Base-by-base conservation (phyloP, 2,888 invertebrate genomes). In the Limnephilus marmoratus region DNA sequence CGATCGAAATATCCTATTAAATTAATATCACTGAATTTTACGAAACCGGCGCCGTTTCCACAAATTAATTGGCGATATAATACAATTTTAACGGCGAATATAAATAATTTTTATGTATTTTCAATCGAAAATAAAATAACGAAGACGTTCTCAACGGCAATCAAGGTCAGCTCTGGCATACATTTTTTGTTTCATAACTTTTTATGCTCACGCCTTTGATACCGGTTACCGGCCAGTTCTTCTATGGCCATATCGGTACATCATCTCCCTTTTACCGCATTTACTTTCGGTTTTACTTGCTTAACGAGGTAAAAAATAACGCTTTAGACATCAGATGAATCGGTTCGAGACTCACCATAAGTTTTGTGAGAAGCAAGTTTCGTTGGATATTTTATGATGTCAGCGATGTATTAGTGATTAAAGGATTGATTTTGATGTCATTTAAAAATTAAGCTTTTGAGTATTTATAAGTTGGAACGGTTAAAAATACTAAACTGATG, bases 141-240 rank as follows among this genome's bases (percentile, higher is more conserved):
- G 34, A 83, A 34, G 29, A 83, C 37, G 83, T 83, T 83, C 83
- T 31, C 83, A 15, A 18, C 37, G 12, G 83, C 83, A 83, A 83
- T 83, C 83, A 83, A 83, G 83, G 83, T 31, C 37, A 68, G 37
- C 18, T 9, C 83, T 18, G 37, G 18, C 1, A 18, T 31, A 29
- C 18, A 13, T 31, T 34, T 83, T 83, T 83, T 83, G 15, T 83
- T 83, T 83, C 83, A 83, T 83, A 31, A 83, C 31, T 83, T 83
- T 37, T 18, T 68, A 68, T 82, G 34, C 82, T 82, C 15, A 3
- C 82, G 82, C 29, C 34, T 82, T 82, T 34, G 18, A 82, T 82
- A 82, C 82, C 53, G 53, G 53, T 31, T 83, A 83, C 83, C 83
- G 83, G 53, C 53, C 53, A 5, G 53, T 18, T 68, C 18, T 68